Conservation (phyloP, 2,888 invertebrate species). For the Ashinkailepas kermadecensis region DNA sequence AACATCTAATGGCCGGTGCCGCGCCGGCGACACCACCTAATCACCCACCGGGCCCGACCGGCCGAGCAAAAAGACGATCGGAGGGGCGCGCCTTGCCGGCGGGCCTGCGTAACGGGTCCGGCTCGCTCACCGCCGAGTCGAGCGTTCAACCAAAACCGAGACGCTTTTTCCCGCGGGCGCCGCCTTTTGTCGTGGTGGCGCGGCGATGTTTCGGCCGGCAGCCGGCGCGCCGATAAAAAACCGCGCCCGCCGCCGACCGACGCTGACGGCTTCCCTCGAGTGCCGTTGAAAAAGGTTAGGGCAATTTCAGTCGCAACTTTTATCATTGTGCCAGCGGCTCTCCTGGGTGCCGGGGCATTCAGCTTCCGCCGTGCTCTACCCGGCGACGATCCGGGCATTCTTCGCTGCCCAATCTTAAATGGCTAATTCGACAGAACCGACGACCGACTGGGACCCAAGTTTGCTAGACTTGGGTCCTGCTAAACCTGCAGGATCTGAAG, state of each 20-base stretch:
- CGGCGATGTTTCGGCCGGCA: neutral
- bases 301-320: slow-evolving; percentile 23
- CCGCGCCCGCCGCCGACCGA: neutral
- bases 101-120: neutral
- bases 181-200: slow-evolving; percentile 14
- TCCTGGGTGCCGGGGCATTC: neutral
- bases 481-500: too few species aligned
- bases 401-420: neutral
- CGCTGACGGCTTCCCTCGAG: neutral
- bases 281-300: slow-evolving; percentile 20
- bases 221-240: neutral
- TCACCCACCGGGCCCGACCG: neutral
- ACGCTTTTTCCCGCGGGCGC: neutral
- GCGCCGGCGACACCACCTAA: too few species aligned
- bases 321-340: slow-evolving; percentile 7
- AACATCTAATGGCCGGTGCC: neutral
- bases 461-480: neutral
- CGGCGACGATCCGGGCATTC: neutral
- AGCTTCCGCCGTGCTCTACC: neutral
- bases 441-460: neutral
- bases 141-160: neutral
- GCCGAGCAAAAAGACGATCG: neutral
- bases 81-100: neutral
- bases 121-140: neutral
- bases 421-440: neutral